These are phyloP conservation scores for Neogale vison DNA, from an alignment of 2,113 vertebrate species.

Conservation along the genomic window DNA sequence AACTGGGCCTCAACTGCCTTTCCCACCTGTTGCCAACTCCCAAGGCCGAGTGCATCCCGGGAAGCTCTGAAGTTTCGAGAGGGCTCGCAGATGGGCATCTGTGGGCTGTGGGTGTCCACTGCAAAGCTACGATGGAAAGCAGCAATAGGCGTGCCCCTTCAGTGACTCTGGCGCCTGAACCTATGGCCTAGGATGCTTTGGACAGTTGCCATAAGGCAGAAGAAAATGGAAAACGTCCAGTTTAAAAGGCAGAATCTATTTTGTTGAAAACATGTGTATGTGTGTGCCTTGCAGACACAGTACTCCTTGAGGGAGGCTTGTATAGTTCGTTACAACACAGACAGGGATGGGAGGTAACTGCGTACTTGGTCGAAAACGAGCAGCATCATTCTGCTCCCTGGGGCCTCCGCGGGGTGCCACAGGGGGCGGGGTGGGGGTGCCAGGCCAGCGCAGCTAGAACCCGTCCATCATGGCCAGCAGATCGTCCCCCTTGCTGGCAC, in stretches of 20 bases:
- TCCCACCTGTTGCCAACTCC: neutral
- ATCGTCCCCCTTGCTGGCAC: slow-evolving; percentile 92
- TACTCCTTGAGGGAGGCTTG: neutral
- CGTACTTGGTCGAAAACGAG: neutral
- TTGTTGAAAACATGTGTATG: neutral
- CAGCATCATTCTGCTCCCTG: neutral
- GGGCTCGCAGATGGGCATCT: neutral
- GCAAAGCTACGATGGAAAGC: neutral
- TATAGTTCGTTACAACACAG: neutral
- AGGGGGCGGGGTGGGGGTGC: accelerated
- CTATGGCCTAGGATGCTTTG: neutral
- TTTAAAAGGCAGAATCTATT: slow-evolving; percentile 59
- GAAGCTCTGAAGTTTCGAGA: neutral
- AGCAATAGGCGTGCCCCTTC: neutral
- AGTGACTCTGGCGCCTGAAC: neutral
- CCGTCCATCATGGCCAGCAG: slow-evolving; percentile 96
- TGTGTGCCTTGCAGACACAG: neutral
- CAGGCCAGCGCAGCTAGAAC: slow-evolving; percentile 81
- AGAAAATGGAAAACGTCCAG: neutral
- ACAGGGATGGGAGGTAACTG: neutral
- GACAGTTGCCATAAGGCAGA: neutral
- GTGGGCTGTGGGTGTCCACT: neutral
- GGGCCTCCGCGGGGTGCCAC: neutral
- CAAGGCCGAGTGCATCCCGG: neutral
- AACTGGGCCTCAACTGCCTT: neutral